phyloP scores from a whole-genome alignment of 2,113 vertebrate genomes.

The Recurvirostra avosetta region DNA sequence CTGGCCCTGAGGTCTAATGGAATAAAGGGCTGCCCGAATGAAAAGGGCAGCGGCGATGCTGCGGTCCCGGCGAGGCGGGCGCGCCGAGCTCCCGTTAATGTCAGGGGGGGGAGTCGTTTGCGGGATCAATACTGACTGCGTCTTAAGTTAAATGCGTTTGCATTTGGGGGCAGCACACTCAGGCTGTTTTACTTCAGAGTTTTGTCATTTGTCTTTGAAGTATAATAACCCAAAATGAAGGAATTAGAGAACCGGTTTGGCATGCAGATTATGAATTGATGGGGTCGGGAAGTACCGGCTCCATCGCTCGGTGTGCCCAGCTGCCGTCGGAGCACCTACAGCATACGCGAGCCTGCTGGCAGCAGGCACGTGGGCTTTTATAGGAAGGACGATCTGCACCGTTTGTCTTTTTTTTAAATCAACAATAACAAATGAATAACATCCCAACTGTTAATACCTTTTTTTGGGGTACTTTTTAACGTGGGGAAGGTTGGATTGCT shows the following conservation, averaged over 20 bases:
- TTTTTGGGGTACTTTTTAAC: not conserved
- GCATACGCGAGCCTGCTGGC: rapidly evolving
- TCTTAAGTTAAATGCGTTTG: not conserved
- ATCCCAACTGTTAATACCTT: not conserved
- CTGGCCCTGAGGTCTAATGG: not conserved
- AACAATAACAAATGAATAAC: too few species aligned
- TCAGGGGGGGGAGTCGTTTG: not conserved
- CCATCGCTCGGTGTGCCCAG: not conserved
- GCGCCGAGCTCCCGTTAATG: rapidly evolving
- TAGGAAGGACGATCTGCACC: not conserved
- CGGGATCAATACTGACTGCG: rapidly evolving
- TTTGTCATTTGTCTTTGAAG: not conserved
- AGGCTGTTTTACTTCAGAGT: not conserved
- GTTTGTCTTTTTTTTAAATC: not conserved
- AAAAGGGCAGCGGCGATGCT: not conserved
- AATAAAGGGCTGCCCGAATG: not conserved
- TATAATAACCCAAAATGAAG: not conserved
- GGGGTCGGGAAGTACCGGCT: too few species aligned
- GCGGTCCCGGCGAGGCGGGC: not conserved
- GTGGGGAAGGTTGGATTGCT: not conserved
- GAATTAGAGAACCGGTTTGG: not conserved
- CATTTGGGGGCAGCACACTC: not conserved
- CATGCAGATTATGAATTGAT: not conserved
- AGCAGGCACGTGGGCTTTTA: not conserved
- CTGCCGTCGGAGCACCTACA: rapidly evolving